These are phyloP conservation scores for Bellardia pandia DNA, from an alignment of 2,888 invertebrate species.

Conservation along the genomic window DNA sequence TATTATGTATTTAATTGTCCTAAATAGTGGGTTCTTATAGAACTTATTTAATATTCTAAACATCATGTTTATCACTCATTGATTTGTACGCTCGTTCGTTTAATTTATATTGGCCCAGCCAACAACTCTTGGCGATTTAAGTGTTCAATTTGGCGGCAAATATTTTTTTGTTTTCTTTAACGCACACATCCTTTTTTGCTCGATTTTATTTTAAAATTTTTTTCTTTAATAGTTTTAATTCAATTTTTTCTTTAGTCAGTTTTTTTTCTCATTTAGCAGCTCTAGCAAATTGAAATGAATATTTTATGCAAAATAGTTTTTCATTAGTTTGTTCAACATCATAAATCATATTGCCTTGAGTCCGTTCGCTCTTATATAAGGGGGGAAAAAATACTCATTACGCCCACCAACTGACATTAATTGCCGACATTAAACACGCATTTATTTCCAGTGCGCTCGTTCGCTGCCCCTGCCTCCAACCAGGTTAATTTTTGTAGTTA, in stretches of 20 bases:
- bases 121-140: constrained; percentile 20
- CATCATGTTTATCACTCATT: constrained; percentile 49
- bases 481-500: constrained; percentile 54
- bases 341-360: constrained; percentile 71
- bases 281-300: constrained; percentile 57
- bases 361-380: constrained; percentile 9
- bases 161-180: not conserved
- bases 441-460: constrained; percentile 31
- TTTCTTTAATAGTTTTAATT: constrained; percentile 31
- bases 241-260: constrained; percentile 25
- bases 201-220: not conserved
- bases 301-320: constrained; percentile 68
- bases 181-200: not conserved
- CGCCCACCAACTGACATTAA: constrained; percentile 73
- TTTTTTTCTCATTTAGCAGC: not conserved
- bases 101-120: constrained; percentile 8
- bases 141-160: constrained; percentile 28
- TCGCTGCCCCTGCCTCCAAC: constrained; percentile 29
- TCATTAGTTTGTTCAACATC: constrained; percentile 59
- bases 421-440: constrained; percentile 71
- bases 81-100: not conserved
- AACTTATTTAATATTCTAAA: constrained; percentile 63
- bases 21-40: constrained; percentile 4
- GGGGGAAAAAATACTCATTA: constrained; percentile 63
- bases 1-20: constrained; percentile 35